These are phyloP conservation scores for Silurus meridionalis DNA, from an alignment of 2,113 vertebrate species.

Conservation along the genomic window DNA sequence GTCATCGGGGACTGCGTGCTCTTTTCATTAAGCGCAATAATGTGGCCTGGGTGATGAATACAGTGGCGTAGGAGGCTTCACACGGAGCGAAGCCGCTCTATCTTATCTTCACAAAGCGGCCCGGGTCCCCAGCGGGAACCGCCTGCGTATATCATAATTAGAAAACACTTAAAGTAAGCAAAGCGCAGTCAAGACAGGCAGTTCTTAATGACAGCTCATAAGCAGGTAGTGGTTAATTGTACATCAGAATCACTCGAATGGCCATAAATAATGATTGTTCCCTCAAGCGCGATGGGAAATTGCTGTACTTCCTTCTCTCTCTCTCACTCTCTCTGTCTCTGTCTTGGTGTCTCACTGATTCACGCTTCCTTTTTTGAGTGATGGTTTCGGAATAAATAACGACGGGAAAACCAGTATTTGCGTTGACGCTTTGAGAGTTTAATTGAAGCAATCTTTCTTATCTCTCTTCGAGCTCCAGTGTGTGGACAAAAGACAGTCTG, in stretches of 20 bases:
- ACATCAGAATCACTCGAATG: constrained; percentile 76
- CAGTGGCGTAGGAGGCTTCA: constrained; percentile 76
- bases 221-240: constrained; percentile 82
- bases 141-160: constrained; percentile 93
- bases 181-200: constrained; percentile 71
- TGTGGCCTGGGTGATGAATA: constrained; percentile 86
- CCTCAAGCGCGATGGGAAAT: constrained; percentile 71
- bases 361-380: constrained; percentile 61
- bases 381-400: constrained; percentile 69
- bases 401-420: constrained; percentile 42
- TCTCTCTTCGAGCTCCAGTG: neutral
- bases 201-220: constrained; percentile 74
- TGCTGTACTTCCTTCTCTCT: constrained; percentile 59
- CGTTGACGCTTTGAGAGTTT: constrained; percentile 64
- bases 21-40: constrained; percentile 92
- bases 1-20: constrained; percentile 81
- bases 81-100: constrained; percentile 76
- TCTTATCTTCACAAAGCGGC: constrained; percentile 89
- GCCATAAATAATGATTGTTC: constrained; percentile 74
- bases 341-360: neutral
- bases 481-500: neutral
- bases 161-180: constrained; percentile 94
- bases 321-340: constrained; percentile 6
- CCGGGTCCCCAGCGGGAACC: constrained; percentile 83
- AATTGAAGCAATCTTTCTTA: constrained; percentile 55